Evolutionary conservation across 2,113 vertebrate genomes (phyloP).

Genomic region (Saccopteryx bilineata): DNA sequence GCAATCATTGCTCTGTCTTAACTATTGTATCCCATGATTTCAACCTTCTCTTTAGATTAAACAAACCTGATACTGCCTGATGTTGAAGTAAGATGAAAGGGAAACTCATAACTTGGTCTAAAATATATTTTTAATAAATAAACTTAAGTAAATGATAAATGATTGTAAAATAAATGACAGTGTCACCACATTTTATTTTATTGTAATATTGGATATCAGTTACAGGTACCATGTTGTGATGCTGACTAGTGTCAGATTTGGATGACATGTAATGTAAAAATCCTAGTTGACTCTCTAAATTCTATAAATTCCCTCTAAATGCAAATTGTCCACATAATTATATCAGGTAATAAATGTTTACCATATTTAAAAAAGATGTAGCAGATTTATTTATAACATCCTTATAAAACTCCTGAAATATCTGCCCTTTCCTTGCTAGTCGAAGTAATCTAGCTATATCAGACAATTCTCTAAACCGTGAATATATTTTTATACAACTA

Average conservation of each 20-base stretch:
- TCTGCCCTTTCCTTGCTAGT: neutral
- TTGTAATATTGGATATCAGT: neutral
- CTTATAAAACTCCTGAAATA: neutral
- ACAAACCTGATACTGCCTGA: neutral
- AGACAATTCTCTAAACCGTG: no score
- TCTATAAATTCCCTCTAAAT: no score
- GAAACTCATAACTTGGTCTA: neutral
- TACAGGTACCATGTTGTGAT: neutral
- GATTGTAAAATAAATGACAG: neutral
- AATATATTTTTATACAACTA: neutral
- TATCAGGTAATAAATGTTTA: neutral
- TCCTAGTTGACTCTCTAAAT: neutral
- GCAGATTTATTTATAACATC: neutral
- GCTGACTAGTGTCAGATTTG: neutral
- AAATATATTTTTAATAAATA: conserved; percentile 2
- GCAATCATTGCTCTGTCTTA: conserved; percentile 15
- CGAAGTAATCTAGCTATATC: neutral
- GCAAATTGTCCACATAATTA: neutral
- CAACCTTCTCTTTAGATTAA: neutral
- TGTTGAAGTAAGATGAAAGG: neutral
- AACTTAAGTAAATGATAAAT: neutral
- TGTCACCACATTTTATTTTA: neutral
- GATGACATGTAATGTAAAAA: neutral
- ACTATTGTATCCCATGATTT: conserved; percentile 3
- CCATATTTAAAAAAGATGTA: neutral